Percentiles rank a stretch among this genome's conserved stretches.
These are phyloP conservation scores for Monopis laevigella DNA, from an alignment of 2,888 invertebrate genomes.

Conservation along the genomic window DNA sequence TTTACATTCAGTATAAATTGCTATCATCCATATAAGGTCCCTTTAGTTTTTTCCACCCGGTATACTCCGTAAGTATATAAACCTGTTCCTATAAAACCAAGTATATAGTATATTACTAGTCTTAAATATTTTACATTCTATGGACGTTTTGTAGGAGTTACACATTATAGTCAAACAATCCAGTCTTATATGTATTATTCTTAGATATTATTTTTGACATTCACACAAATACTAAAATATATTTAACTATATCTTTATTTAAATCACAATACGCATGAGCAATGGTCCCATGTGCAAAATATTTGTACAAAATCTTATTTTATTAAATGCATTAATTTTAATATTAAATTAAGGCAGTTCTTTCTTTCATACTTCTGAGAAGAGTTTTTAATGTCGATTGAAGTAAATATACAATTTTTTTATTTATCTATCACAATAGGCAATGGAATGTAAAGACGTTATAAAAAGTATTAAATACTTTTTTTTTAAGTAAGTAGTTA, in stretches of 20 bases:
- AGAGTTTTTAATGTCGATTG: no score
- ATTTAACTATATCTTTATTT: background rate
- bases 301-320: constrained; percentile 12
- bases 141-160: constrained; percentile 1
- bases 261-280: constrained; percentile 55
- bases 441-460: no score
- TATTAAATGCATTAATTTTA: constrained; percentile 6
- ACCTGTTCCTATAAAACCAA: background rate
- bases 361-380: no score
- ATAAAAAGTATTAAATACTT: no score
- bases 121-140: constrained; percentile 3
- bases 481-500: no score
- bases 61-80: no score
- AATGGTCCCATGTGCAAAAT: constrained; percentile 6
- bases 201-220: constrained; percentile 1
- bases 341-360: background rate
- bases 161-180: constrained; percentile 9
- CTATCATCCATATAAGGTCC: no score
- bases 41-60: no score
- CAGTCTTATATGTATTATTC: constrained; percentile 9
- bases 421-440: no score
- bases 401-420: no score
- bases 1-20: no score
- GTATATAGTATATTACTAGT: no score
- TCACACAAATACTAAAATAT: background rate